Base-by-base conservation (phyloP, 2,113 vertebrate genomes). In the Crotalus tigris region DNA sequence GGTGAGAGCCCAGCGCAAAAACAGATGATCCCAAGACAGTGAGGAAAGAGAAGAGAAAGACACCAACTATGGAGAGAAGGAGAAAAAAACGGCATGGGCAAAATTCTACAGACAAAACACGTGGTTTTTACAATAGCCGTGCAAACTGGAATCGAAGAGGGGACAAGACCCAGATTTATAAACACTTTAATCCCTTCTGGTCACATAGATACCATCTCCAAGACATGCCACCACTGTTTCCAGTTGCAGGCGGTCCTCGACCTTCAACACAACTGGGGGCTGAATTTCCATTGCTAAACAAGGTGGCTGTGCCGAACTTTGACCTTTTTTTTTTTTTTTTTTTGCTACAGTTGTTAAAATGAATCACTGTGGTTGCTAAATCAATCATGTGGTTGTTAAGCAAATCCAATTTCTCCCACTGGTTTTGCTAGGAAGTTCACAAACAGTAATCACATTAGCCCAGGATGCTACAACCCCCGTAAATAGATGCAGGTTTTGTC, bases 1-100 rank as follows among this genome's bases (percentile, higher is more conserved):
- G 98, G 96, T 98, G 98, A 91, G 98, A 98, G 7, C 98, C 98
- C 92, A 98, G 95, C 0, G 98, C 98, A 93, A 98, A 98, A 89
- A 98, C 92, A 6, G 97, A 97, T 0, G 97, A 98, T 33, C 98
- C 98, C 97, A 98, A 93, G 88, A 98, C 96, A 53, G 97, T 98
- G 91, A 98, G 95, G 88, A 98, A 98, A 54, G 98, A 98, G 96
- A 98, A 99, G 2, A 98, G 94, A 92, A 98, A 98, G 11, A 98
- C 97, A 2, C 98, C 98, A 58, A 98, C 98, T 98, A 96, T 87
- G 95, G 53, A 95, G 93, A 46, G 89, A 17, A 55, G 93, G 51
- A 88, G 53, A 21, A 44, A 5, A 55, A 9, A 51, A 9, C 49
- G 44, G 46, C 53, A 88, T 75, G 11, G 17, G 7, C 39, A 64